Percentiles rank a stretch among this genome's conserved stretches.
Evolutionary conservation across 2,888 invertebrate species (phyloP).

Genomic region (Phengaris alcon): DNA sequence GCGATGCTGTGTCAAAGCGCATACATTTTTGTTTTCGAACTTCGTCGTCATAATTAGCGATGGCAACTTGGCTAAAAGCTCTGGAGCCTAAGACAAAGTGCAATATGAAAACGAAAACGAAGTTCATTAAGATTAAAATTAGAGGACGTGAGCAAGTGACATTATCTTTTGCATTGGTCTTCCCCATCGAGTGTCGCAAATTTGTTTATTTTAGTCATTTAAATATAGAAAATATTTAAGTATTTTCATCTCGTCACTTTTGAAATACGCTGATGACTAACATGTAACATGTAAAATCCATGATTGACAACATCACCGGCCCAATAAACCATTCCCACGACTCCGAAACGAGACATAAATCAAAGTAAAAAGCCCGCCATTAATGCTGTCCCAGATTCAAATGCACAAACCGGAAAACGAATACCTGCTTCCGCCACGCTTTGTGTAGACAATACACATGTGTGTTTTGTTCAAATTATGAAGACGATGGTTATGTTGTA

Average conservation of each 20-base stretch:
- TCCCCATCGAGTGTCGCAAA: too few species aligned
- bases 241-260: neutral
- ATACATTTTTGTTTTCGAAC: too few species aligned
- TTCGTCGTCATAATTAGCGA: too few species aligned
- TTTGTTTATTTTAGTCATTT: too few species aligned
- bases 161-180: too few species aligned
- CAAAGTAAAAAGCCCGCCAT: constrained; percentile 33
- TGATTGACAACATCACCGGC: constrained; percentile 16
- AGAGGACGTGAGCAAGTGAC: too few species aligned
- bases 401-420: constrained; percentile 44
- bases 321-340: constrained; percentile 33
- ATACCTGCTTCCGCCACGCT: constrained; percentile 43
- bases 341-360: constrained; percentile 33
- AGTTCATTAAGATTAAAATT: too few species aligned
- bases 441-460: constrained; percentile 21
- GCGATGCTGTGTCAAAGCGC: too few species aligned
- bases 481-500: neutral
- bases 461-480: constrained; percentile 21
- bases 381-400: constrained; percentile 40
- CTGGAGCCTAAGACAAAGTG: too few species aligned
- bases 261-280: neutral
- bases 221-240: too few species aligned
- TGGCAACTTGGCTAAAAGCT: too few species aligned
- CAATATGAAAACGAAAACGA: too few species aligned
- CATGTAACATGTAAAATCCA: neutral